Conservation (phyloP, 1,140 invertebrate species). For the Daktulosphaira vitifoliae region DNA sequence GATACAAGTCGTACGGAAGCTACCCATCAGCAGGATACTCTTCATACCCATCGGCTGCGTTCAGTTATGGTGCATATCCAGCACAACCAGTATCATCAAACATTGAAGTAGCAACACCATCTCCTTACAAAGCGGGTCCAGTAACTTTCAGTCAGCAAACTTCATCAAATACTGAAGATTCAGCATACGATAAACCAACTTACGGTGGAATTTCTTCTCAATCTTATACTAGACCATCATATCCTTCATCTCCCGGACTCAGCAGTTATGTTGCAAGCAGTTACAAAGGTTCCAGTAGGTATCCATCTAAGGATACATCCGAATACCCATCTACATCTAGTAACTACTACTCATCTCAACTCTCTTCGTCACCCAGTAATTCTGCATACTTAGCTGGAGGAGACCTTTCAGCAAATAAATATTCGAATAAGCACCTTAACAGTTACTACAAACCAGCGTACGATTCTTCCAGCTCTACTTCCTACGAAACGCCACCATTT, state of each 20-base stretch:
- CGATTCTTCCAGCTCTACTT: not conserved
- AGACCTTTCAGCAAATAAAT: not conserved
- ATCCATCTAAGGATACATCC: not conserved
- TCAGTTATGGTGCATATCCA: not conserved
- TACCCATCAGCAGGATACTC: not conserved
- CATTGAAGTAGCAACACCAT: not conserved
- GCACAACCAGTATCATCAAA: not conserved
- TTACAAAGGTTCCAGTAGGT: slow-evolving; percentile 1
- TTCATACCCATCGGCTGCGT: not conserved
- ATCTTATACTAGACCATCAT: not conserved
- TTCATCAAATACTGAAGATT: not conserved
- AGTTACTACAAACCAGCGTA: not conserved
- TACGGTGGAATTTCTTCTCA: not conserved
- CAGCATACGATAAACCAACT: not conserved
- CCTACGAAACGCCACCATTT: slow-evolving; percentile 5
- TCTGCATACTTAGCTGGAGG: not conserved
- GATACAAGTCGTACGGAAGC: not conserved
- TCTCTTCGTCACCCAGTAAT: not conserved
- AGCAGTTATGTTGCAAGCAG: not conserved
- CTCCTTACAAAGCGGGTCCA: not conserved
- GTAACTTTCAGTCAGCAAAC: slow-evolving; percentile 1
- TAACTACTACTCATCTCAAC: slow-evolving; percentile 6
- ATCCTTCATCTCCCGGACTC: not conserved
- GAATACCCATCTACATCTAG: slow-evolving; percentile 3
- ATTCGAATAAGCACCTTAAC: not conserved